Conservation (phyloP, 2,797 vertebrate species). For the Spinus pinus region DNA sequence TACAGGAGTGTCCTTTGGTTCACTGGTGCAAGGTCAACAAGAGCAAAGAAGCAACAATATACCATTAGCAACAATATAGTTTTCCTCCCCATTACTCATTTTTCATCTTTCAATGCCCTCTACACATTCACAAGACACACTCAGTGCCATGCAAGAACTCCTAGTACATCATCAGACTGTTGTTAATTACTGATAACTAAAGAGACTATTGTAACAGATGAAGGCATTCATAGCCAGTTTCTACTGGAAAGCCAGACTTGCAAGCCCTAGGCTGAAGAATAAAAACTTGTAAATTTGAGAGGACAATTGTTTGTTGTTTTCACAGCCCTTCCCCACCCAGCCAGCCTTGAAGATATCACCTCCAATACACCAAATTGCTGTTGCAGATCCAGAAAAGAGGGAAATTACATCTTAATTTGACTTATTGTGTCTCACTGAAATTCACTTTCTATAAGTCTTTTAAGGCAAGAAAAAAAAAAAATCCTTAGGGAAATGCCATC, state of each 20-base stretch:
- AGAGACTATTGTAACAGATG: not conserved
- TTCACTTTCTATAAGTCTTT: not conserved
- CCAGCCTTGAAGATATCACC: not conserved
- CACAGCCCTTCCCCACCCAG: not conserved
- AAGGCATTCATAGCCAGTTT: not conserved
- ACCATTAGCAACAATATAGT: not conserved
- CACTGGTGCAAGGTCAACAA: not conserved
- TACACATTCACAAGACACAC: not conserved
- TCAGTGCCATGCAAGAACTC: not conserved
- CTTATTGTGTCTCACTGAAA: not conserved
- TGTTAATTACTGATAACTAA: not conserved
- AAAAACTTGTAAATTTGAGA: not conserved
- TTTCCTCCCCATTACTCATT: not conserved
- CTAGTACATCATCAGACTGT: not conserved
- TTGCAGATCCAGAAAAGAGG: not conserved
- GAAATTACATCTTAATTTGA: not conserved
- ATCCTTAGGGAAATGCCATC: not conserved
- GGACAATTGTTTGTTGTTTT: not conserved
- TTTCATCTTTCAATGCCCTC: not conserved
- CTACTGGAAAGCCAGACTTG: not conserved
- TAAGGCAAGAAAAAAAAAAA: not conserved
- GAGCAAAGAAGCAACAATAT: not conserved
- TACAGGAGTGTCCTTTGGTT: not conserved
- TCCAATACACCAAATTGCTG: not conserved
- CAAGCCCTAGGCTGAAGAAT: not conserved